These are phyloP conservation scores for Lepus europaeus DNA, from an alignment of 2,113 vertebrate genomes.

Conservation along the genomic window DNA sequence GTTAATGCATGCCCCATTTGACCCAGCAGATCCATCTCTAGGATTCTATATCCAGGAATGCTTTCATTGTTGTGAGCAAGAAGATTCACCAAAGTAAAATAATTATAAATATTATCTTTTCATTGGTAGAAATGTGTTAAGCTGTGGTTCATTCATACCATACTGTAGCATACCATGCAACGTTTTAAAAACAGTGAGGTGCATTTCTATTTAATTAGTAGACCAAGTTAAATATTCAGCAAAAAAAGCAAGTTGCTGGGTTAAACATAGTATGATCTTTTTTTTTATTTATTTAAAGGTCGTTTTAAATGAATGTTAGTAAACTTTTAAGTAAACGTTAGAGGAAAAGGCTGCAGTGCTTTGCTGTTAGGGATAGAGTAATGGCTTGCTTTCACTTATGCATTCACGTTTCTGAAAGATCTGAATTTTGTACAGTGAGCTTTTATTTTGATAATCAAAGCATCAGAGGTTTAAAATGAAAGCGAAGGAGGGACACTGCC, in stretches of 20 bases:
- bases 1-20: neutral
- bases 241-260: conserved; percentile 49
- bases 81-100: conserved; percentile 25
- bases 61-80: neutral
- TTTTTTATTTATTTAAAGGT: neutral
- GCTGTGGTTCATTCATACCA: neutral
- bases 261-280: neutral
- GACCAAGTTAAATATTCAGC: conserved; percentile 29
- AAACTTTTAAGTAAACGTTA: neutral
- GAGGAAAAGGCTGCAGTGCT: neutral
- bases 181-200: conserved; percentile 19
- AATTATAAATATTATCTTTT: conserved; percentile 7
- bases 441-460: conserved; percentile 50
- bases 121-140: neutral
- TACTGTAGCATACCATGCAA: neutral
- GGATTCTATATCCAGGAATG: conserved; percentile 32
- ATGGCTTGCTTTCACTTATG: conserved; percentile 18
- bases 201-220: conserved; percentile 6
- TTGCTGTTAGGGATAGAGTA: neutral
- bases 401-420: conserved; percentile 8
- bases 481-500: neutral
- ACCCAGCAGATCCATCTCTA: neutral
- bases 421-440: neutral
- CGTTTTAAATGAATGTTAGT: conserved; percentile 49
- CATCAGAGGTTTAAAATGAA: conserved; percentile 55